Evolutionary conservation across 2,888 invertebrate species (phyloP), one percentile per base, ranked within the genome.

Genomic region (Agonum fuliginosum): DNA sequence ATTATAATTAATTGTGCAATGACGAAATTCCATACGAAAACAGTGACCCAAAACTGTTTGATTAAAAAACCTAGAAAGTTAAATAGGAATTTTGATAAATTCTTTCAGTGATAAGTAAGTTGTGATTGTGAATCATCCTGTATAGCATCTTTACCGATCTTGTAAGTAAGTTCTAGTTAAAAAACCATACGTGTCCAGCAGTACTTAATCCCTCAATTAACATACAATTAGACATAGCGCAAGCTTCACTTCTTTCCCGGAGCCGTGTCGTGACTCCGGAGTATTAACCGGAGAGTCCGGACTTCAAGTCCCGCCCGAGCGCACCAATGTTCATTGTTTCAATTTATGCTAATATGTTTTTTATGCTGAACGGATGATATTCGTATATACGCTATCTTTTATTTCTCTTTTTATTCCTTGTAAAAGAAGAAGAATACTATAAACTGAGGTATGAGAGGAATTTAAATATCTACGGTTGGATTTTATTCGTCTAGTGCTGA

Each of bases 191-290:
- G 54, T 54, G 54, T 54, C 12, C n/a, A 1, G 8, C 4, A 4
- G 12, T 62, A 27, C 37, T 51, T 22, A 72, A 69, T 6, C 41
- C 3, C n/a, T 12, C 41, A 73, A 73, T 73, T 73, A 73, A 24
- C 73, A 73, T 73, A 72, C 37, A 41, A 54, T 54, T 54, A 34
- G 37, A 41, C 58, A 41, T 58, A 73, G 58, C 73, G 37, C 58
- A 58, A 54, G 73, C 73, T 73, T 73, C 58, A 41, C 58, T 73
- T 58, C 58, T 54, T 71, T 71, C 34, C 73, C 43, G 70, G 70
- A 46, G 46, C 2, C 8, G 17, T 46, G 14, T 46, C 46, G 58
- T 62, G 58, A 62, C 58, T 62, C 58, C 58, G 58, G 58, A 14
- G 27, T 27, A 27, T 62, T 62, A 62, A 62, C 58, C 30, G 58